phyloP scores from a whole-genome alignment of 2,797 vertebrate species.

The Graptemys geographica region DNA sequence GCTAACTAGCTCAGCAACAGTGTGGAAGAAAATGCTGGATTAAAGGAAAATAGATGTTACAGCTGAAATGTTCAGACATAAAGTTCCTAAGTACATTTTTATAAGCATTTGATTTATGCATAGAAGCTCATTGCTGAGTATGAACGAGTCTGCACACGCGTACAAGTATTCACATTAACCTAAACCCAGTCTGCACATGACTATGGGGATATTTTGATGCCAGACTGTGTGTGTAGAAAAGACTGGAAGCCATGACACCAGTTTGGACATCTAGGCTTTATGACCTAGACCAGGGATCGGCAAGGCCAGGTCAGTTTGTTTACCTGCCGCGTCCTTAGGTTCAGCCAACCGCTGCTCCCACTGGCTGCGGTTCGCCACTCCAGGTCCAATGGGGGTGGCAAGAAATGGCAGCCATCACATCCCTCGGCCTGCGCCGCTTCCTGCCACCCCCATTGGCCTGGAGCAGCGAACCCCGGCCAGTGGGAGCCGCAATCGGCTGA shows the following conservation, averaged over 20 bases:
- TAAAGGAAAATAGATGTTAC: not conserved
- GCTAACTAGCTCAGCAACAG: not conserved
- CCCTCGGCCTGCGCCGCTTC: too few relatives aligned
- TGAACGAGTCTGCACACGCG: rapidly evolving
- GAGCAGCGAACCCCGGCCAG: too few relatives aligned
- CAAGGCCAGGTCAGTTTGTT: too few relatives aligned
- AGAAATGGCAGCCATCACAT: too few relatives aligned
- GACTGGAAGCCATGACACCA: not conserved
- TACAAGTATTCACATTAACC: not conserved
- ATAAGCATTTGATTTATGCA: not conserved
- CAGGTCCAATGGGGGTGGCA: too few relatives aligned
- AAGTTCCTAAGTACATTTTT: not conserved
- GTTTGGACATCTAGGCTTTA: not conserved
- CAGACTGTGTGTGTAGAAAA: not conserved
- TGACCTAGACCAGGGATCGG: too few relatives aligned
- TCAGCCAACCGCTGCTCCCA: too few relatives aligned
- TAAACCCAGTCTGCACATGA: not conserved
- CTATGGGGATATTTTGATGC: not conserved
- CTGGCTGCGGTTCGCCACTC: too few relatives aligned
- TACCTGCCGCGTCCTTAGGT: too few relatives aligned
- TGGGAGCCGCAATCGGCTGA: too few relatives aligned
- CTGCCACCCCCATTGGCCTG: too few relatives aligned
- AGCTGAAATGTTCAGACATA: not conserved
- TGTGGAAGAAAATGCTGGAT: not conserved
- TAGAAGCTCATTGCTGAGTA: not conserved